Evolutionary conservation across 2,888 invertebrate species (phyloP).

Genomic region (Drosophila birchii): DNA sequence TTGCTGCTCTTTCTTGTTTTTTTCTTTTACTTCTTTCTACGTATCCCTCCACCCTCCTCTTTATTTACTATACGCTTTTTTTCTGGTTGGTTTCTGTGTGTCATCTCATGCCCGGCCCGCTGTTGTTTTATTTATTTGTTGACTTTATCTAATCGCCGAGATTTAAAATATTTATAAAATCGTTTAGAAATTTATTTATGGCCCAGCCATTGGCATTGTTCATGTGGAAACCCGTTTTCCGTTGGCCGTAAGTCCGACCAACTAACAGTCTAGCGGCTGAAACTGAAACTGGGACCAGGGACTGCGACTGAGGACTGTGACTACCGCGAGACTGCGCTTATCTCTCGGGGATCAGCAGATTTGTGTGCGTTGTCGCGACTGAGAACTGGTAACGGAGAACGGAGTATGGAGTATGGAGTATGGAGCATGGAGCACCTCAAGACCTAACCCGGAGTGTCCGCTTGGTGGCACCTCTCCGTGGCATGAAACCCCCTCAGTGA

Average conservation of each 20-base stretch:
- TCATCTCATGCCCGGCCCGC: constrained; percentile 41
- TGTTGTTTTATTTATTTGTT: constrained; percentile 81
- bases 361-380: constrained; percentile 58
- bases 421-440: constrained; percentile 4
- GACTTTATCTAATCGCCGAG: constrained; percentile 81
- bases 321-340: constrained; percentile 59
- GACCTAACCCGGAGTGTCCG: constrained; percentile 18
- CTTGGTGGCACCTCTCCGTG: constrained; percentile 1
- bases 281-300: background rate
- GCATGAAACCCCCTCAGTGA: constrained; percentile 34
- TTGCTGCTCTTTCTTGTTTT: background rate
- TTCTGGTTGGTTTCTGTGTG: constrained; percentile 26
- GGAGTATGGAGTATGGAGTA: constrained; percentile 2
- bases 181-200: constrained; percentile 81
- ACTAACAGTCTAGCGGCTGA: constrained; percentile 18
- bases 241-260: constrained; percentile 8
- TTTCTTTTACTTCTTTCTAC: background rate
- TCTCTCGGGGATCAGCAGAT: constrained; percentile 70
- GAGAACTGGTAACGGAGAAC: background rate
- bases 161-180: constrained; percentile 81
- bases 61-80: constrained; percentile 20
- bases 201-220: constrained; percentile 75
- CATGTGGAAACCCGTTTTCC: constrained; percentile 58
- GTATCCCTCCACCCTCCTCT: constrained; percentile 15
- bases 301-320: constrained; percentile 34